A percentile compares a stretch with the other conserved stretches of the same genome.
Conservation (phyloP, 2,113 vertebrate species). For the Scomber scombrus region DNA sequence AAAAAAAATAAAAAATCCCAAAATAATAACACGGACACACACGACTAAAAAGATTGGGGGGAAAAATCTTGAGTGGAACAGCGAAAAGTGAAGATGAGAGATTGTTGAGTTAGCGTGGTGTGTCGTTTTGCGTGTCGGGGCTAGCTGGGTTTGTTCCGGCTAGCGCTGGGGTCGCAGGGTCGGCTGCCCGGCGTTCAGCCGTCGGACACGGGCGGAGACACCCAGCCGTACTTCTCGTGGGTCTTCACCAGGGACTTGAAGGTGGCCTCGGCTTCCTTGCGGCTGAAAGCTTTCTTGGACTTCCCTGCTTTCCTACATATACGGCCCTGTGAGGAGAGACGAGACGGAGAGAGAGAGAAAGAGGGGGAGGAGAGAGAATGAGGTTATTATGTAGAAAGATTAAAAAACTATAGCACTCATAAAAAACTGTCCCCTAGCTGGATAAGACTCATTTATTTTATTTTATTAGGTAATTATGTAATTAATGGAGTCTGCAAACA, state of each 20-base stretch:
- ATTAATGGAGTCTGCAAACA: no score
- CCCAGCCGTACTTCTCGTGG: constrained; percentile 99
- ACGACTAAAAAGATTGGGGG: constrained; percentile 1
- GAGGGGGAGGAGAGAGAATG: background rate
- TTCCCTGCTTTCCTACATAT: constrained; percentile 99
- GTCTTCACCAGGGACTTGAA: constrained; percentile 99
- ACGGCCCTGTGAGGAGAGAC: constrained; percentile 87
- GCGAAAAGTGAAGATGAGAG: constrained; percentile 56
- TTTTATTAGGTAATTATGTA: no score
- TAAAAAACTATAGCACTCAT: background rate
- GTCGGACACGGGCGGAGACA: constrained; percentile 96
- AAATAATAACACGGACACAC: constrained; percentile 40
- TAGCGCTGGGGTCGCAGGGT: constrained; percentile 45
- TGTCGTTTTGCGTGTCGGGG: constrained; percentile 72
- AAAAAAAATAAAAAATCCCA: constrained; percentile 2
- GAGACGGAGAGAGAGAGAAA: background rate
- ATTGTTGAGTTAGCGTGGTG: constrained; percentile 77
- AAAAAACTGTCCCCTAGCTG: background rate
- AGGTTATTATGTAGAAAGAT: constrained; percentile 6
- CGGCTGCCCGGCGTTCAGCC: constrained; percentile 86
- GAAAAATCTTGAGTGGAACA: constrained; percentile 37
- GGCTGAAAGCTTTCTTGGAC: constrained; percentile 99
- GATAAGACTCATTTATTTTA: background rate
- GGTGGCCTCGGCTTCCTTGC: constrained; percentile 98
- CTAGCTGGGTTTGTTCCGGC: constrained; percentile 68